Percentiles rank a stretch among this genome's conserved stretches.
Evolutionary conservation across 2,888 invertebrate genomes (phyloP).

Genomic region (Agelastica alni): DNA sequence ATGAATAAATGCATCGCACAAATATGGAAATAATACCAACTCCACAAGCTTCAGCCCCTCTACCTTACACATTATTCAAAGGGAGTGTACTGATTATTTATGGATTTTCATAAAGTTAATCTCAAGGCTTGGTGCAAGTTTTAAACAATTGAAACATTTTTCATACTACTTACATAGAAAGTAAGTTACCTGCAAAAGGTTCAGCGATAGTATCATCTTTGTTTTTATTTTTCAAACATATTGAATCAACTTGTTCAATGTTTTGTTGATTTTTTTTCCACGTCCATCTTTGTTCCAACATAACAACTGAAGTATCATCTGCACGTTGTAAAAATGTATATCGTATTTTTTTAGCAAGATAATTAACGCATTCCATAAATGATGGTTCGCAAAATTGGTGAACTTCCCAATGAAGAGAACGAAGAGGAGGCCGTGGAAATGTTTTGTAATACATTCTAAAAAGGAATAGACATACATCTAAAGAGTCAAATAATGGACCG

Average conservation of each 20-base stretch:
- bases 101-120: too few relatives aligned
- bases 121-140: too few relatives aligned
- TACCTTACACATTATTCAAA: too few relatives aligned
- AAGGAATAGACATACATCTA: too few relatives aligned
- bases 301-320: slow-evolving; percentile 60
- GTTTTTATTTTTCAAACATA: slow-evolving; percentile 58
- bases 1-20: too few relatives aligned
- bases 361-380: slow-evolving; percentile 63
- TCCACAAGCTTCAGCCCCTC: too few relatives aligned
- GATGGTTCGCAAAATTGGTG: slow-evolving; percentile 60
- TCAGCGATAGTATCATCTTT: slow-evolving; percentile 57
- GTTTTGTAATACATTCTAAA: slow-evolving; percentile 55
- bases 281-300: slow-evolving; percentile 59
- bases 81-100: too few relatives aligned
- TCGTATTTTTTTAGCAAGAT: slow-evolving; percentile 55
- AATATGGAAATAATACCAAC: too few relatives aligned
- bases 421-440: slow-evolving; percentile 63
- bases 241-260: slow-evolving; percentile 56
- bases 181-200: slow-evolving; percentile 61
- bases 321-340: slow-evolving; percentile 52
- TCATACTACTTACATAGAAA: too few relatives aligned
- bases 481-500: too few relatives aligned
- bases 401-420: slow-evolving; percentile 67
- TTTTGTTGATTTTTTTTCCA: slow-evolving; percentile 49
- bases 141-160: too few relatives aligned